Evolutionary conservation across 2,888 invertebrate genomes (phyloP).

Genomic region (Nasonovia ribisnigri): DNA sequence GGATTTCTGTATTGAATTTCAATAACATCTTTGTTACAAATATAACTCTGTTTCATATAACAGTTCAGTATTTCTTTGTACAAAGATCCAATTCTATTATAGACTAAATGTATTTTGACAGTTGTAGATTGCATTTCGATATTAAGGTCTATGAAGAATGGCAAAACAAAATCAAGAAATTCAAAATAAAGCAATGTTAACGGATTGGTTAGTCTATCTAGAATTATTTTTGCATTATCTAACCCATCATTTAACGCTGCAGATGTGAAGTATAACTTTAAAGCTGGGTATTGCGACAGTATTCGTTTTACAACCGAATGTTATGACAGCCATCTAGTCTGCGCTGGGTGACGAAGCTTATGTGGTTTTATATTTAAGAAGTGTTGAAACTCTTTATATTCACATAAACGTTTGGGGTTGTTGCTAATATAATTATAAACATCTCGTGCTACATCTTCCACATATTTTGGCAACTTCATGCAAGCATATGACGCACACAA

Average conservation of each 20-base stretch:
- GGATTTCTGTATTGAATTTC: not conserved
- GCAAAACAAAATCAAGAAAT: not conserved
- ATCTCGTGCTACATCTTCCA: too few species aligned
- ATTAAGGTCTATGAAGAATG: not conserved
- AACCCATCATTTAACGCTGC: not conserved
- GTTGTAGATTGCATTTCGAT: not conserved
- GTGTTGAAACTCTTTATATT: too few species aligned
- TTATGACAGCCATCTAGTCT: too few species aligned
- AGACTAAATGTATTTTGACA: not conserved
- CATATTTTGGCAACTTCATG: too few species aligned
- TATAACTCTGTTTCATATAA: not conserved
- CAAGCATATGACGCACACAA: too few species aligned
- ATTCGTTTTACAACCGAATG: too few species aligned
- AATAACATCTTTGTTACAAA: not conserved
- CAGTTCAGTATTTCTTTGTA: not conserved
- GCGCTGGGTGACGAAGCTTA: too few species aligned
- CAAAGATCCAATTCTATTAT: not conserved
- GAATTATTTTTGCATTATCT: not conserved
- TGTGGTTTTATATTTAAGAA: too few species aligned
- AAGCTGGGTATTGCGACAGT: not conserved
- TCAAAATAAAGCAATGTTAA: not conserved
- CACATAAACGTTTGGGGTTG: too few species aligned
- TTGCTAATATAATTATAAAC: too few species aligned
- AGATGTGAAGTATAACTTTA: not conserved
- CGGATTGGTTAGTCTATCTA: not conserved